A percentile compares a stretch with the other conserved stretches of the same genome.
Conservation (phyloP, 2,797 vertebrate species). For the Megalops cyprinoides region DNA sequence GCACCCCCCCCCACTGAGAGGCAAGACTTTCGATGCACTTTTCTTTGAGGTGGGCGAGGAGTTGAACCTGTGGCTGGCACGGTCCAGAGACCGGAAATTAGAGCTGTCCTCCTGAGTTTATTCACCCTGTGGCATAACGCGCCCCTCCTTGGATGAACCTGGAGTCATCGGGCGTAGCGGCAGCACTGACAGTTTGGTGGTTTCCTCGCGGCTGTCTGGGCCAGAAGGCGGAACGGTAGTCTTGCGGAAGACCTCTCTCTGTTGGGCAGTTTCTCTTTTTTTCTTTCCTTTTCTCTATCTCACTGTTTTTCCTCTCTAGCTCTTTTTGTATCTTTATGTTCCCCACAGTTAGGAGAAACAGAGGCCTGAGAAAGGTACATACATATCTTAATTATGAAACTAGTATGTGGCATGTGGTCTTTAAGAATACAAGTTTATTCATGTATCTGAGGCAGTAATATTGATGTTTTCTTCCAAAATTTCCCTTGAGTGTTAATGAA, state of each 20-base stretch:
- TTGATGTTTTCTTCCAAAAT: neutral
- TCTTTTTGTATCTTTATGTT: too few relatives aligned
- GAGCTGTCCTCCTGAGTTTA: constrained; percentile 26
- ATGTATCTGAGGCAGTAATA: neutral
- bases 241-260: neutral
- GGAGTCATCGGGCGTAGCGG: neutral
- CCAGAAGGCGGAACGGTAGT: neutral
- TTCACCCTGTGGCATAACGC: neutral
- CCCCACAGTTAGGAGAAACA: too few relatives aligned
- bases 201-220: constrained; percentile 19
- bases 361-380: too few relatives aligned
- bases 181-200: neutral
- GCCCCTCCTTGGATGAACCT: constrained; percentile 10
- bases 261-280: neutral
- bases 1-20: neutral
- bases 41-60: neutral
- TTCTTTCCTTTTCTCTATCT: neutral
- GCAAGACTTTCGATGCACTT: neutral
- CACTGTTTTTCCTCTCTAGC: neutral
- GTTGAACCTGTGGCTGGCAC: constrained; percentile 9
- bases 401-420: too few relatives aligned
- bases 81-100: neutral
- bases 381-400: too few relatives aligned
- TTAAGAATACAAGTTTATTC: neutral
- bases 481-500: too few relatives aligned